Evolutionary conservation across 2,888 invertebrate species (phyloP).

Genomic region (Limnephilus lunatus): DNA sequence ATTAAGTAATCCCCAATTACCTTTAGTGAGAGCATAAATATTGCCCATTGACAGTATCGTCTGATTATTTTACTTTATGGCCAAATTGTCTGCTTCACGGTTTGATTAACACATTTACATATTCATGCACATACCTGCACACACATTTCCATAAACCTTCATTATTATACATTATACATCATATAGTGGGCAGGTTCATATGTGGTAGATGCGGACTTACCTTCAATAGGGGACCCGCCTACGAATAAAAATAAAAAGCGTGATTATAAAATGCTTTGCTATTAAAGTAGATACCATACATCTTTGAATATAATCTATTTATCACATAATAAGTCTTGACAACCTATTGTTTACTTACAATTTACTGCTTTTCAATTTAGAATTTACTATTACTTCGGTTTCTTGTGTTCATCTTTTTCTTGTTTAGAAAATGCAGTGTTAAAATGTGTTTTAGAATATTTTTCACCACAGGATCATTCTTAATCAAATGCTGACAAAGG

Average conservation of each 20-base stretch:
- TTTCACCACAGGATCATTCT: too few relatives aligned
- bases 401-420: too few relatives aligned
- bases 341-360: too few relatives aligned
- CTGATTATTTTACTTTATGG: background rate
- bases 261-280: background rate
- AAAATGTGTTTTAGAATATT: too few relatives aligned
- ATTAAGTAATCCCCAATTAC: background rate
- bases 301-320: too few relatives aligned
- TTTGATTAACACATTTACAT: background rate
- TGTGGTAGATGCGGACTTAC: background rate
- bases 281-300: too few relatives aligned
- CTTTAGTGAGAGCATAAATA: background rate
- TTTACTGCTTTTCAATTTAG: too few relatives aligned
- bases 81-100: background rate
- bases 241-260: background rate
- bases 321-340: too few relatives aligned
- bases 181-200: background rate
- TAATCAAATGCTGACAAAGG: too few relatives aligned
- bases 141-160: background rate
- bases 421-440: too few relatives aligned
- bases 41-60: background rate
- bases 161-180: background rate
- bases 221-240: background rate
- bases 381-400: too few relatives aligned
- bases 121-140: background rate